Evolutionary conservation across 2,113 vertebrate genomes (phyloP), one percentile per base, ranked within the genome.

Genomic region (Albula goreensis): DNA sequence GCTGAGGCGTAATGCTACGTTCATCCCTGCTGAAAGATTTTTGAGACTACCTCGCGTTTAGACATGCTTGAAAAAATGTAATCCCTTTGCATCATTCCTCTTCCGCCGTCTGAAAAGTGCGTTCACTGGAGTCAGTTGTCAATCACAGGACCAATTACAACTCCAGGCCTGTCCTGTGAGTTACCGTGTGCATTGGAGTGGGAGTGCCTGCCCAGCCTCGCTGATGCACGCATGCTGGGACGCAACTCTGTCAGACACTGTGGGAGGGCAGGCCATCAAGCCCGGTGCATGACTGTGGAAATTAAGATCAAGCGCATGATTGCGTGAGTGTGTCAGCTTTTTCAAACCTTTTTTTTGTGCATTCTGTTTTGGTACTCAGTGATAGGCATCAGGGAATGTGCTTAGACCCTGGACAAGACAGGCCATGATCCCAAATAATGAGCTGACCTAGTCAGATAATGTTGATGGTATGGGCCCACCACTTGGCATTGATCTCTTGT

Each of bases 351-450:
- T 92, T 93, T 90, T 90, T 93, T 31, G n/a, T 8, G 70, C 5
- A 8, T 0, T 22, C 90, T 94, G 91, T 93, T 87, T 94, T 91
- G 92, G 89, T 90, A 89, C 19, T 89, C 85, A 87, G 53, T 79
- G 41, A 82, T 87, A 49, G 85, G 9, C 10, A 15, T 63, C 60
- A 63, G 63, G 63, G 63, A n/a, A 9, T 83, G 12, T 50, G 48
- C 22, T 12, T 56, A 60, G n/a, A 80, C 85, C 52, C 31, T 31
- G n/a, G 74, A 12, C n/a, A 84, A 87, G 78, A 82, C 90, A 85
- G 83, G 89, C 90, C 90, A 86, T 91, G 86, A 88, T 79, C 41
- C 79, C 22, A 13, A 57, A 15, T 50, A 81, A 50, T 80, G 22
- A 52, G 8, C 78, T 50, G 48, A 11, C 53, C 77, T 89, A 83